Evolutionary conservation across 30 jellyfish, hydroid and myxozoan genomes (phyloP).

Genomic region (Hydractinia symbiolongicarpus): DNA sequence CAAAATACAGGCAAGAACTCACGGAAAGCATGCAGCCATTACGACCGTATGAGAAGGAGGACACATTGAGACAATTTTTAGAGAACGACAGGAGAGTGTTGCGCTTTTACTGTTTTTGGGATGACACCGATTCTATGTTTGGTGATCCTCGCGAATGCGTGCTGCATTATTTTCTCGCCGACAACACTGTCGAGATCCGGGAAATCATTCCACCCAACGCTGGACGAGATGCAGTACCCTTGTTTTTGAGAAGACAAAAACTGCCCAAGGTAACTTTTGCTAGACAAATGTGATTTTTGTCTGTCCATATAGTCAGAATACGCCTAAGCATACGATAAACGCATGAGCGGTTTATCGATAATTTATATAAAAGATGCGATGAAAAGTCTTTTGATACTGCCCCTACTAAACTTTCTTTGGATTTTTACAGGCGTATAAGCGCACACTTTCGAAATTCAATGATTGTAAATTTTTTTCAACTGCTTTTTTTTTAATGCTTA

Average conservation of each 20-base stretch:
- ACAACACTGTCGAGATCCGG: slow-evolving; percentile 87
- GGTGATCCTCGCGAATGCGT: slow-evolving; percentile 95
- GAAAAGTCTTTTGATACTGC: too few relatives aligned
- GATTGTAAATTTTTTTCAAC: too few relatives aligned
- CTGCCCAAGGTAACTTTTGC: slow-evolving; percentile 70
- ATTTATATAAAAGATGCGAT: too few relatives aligned
- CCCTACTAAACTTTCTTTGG: too few relatives aligned
- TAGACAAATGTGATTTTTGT: background rate
- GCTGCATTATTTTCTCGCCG: slow-evolving; percentile 91
- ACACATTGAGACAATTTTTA: slow-evolving; percentile 75
- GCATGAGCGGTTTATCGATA: too few relatives aligned
- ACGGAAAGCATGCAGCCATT: slow-evolving; percentile 94
- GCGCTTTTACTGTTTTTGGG: slow-evolving; percentile 91
- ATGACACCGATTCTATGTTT: slow-evolving; percentile 90
- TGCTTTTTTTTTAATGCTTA: too few relatives aligned
- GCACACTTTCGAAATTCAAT: too few relatives aligned
- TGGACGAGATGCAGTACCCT: slow-evolving; percentile 97
- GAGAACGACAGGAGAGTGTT: slow-evolving; percentile 87
- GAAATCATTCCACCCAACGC: slow-evolving; percentile 81
- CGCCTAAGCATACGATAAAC: too few relatives aligned
- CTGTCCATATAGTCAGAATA: too few relatives aligned
- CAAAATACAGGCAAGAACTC: slow-evolving; percentile 57
- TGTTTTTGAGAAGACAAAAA: slow-evolving; percentile 73
- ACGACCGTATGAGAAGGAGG: slow-evolving; percentile 92
- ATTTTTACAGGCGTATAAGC: too few relatives aligned